Percentiles rank a stretch among this genome's conserved stretches.
Evolutionary conservation across 2,113 vertebrate species (phyloP).

Genomic region (Elachura formosa): DNA sequence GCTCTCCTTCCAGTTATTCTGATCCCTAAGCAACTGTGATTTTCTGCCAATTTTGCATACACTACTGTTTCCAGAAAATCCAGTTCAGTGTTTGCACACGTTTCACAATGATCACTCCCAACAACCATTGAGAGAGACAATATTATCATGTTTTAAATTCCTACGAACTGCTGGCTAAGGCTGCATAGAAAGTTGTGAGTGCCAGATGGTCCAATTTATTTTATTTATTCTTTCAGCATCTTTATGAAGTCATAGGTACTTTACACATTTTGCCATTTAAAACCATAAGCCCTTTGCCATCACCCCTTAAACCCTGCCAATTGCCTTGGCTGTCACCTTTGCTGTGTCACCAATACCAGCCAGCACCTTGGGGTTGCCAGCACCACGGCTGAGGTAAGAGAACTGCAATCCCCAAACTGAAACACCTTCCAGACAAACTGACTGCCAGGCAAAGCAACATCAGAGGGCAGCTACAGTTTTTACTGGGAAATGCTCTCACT

Average conservation of each 20-base stretch:
- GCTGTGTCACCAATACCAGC: not conserved
- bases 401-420: not conserved
- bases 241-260: not conserved
- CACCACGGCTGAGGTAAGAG: not conserved
- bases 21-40: not conserved
- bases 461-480: not conserved
- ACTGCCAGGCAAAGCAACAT: not conserved
- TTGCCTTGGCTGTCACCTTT: not conserved
- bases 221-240: conserved; percentile 12
- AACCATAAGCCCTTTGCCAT: not conserved
- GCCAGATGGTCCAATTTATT: conserved; percentile 20
- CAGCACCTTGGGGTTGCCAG: not conserved
- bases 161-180: not conserved
- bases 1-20: not conserved
- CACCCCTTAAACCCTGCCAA: not conserved
- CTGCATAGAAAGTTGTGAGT: not conserved
- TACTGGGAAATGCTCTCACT: not conserved
- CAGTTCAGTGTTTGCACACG: not conserved
- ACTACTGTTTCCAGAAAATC: not conserved
- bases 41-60: not conserved
- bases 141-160: conserved; percentile 9
- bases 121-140: not conserved
- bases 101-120: not conserved
- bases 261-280: not conserved
- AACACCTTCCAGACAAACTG: not conserved